Conservation (phyloP, 2,888 invertebrate genomes). For the Pardosa pseudoannulata region DNA sequence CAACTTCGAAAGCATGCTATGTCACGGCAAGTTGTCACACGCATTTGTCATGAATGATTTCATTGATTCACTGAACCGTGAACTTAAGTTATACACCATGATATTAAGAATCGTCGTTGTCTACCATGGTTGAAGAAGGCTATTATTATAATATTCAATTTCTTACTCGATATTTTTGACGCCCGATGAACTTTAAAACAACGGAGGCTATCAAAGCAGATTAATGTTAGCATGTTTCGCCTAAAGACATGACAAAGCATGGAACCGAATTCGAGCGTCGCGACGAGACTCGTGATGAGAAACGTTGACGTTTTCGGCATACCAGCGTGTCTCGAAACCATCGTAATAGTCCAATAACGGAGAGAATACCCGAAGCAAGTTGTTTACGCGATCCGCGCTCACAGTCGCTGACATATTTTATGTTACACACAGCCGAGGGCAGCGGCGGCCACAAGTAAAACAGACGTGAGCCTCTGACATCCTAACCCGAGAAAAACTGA, state of each 20-base stretch:
- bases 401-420: neutral
- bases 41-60: too few relatives aligned
- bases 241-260: neutral
- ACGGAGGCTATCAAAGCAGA: neutral
- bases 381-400: neutral
- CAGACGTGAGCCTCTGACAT: neutral
- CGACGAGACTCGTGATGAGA: neutral
- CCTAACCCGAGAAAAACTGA: neutral
- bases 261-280: neutral
- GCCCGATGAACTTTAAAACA: too few relatives aligned
- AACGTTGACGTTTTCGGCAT: neutral
- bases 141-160: too few relatives aligned
- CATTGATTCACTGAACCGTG: too few relatives aligned
- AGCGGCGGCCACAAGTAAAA: neutral
- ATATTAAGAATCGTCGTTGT: too few relatives aligned
- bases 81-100: too few relatives aligned
- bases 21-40: too few relatives aligned
- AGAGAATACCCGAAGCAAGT: neutral
- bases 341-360: neutral
- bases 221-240: neutral
- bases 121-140: too few relatives aligned
- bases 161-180: too few relatives aligned
- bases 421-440: neutral
- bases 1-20: too few relatives aligned
- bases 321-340: neutral